Conservation (phyloP, 2,113 vertebrate genomes). For the Charadrius vociferus region DNA sequence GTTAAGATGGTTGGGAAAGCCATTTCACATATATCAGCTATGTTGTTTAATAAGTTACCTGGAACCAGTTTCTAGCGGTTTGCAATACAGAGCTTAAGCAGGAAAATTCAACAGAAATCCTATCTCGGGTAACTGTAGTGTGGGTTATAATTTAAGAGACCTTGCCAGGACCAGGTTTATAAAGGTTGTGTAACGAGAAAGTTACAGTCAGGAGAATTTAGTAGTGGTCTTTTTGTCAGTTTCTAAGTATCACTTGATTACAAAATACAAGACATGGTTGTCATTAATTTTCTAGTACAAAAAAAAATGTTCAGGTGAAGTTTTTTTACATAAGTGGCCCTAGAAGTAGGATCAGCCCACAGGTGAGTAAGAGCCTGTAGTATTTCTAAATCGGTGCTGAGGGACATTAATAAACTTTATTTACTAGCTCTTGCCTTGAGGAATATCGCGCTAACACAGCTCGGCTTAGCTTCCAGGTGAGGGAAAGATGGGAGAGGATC, state of each 20-base stretch:
- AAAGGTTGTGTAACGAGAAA: not conserved
- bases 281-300: not conserved
- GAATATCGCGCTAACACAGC: not conserved
- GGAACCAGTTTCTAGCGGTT: constrained; percentile 9
- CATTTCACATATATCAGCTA: not conserved
- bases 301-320: not conserved
- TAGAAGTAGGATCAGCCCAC: not conserved
- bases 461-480: not conserved
- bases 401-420: not conserved
- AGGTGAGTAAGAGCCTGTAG: not conserved
- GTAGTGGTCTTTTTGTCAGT: not conserved
- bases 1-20: not conserved
- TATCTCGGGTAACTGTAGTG: not conserved
- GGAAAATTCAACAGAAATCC: not conserved
- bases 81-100: not conserved
- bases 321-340: not conserved
- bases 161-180: not conserved
- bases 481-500: not conserved
- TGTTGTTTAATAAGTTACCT: constrained; percentile 45
- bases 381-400: not conserved
- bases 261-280: not conserved
- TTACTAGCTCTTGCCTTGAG: not conserved
- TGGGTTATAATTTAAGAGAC: not conserved
- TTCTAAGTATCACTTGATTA: not conserved
- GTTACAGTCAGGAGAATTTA: not conserved